Evolutionary conservation across 2,888 invertebrate genomes (phyloP).

Genomic region (Mimas tiliae): DNA sequence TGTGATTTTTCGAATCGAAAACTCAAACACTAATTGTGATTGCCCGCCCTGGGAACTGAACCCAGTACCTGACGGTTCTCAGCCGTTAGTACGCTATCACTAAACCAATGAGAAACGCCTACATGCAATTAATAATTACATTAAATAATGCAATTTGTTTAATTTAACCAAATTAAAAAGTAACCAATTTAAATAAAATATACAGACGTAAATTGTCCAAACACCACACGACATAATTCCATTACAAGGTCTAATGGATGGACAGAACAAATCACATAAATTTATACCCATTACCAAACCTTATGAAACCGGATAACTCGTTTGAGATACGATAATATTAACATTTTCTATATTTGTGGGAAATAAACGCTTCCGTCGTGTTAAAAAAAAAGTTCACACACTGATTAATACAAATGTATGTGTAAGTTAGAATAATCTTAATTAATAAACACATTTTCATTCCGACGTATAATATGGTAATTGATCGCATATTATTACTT

Average conservation of each 20-base stretch:
- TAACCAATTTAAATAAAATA: not conserved
- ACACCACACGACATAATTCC: not conserved
- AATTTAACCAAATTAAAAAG: not conserved
- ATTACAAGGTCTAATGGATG: conserved; percentile 12
- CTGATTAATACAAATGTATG: not conserved
- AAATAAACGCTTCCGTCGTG: not conserved
- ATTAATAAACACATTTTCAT: not conserved
- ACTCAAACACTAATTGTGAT: too few species aligned
- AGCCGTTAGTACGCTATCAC: too few species aligned
- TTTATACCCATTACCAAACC: not conserved
- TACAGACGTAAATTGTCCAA: not conserved
- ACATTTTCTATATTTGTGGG: conserved; percentile 4
- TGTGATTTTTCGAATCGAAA: too few species aligned
- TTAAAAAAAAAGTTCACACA: not conserved
- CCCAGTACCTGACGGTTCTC: too few species aligned
- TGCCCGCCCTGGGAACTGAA: too few species aligned
- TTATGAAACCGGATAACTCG: conserved; percentile 5
- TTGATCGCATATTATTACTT: not conserved
- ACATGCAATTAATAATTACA: too few species aligned
- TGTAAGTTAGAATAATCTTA: not conserved
- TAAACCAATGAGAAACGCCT: too few species aligned
- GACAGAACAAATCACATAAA: conserved; percentile 12
- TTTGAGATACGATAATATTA: not conserved
- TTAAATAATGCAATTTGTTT: too few species aligned
- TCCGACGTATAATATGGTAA: not conserved